phyloP scores from a whole-genome alignment of 37 sponge, comb jelly and placozoan species.

The Ephydatia muelleri region DNA sequence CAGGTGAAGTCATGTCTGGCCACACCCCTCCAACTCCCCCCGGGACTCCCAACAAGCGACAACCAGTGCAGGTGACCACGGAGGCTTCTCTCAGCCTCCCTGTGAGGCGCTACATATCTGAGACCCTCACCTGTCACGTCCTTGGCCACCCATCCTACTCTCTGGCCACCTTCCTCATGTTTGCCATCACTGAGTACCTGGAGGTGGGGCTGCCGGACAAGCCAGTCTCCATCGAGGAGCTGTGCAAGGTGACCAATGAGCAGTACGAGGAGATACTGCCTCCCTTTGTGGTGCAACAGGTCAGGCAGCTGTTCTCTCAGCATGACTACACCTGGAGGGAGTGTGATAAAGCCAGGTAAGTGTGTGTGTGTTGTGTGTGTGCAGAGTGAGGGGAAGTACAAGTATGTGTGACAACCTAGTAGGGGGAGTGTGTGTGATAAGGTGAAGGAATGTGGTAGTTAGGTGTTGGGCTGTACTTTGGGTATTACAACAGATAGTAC shows the following conservation, averaged over 20 bases:
- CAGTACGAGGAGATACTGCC: slow-evolving; percentile 52
- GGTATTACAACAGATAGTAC: no score
- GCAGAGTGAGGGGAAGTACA: background rate
- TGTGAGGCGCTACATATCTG: slow-evolving; percentile 76
- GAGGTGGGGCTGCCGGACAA: slow-evolving; percentile 37
- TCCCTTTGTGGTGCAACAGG: slow-evolving; percentile 55
- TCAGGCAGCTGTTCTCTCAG: slow-evolving; percentile 72
- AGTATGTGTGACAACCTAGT: background rate
- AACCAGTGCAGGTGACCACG: slow-evolving; percentile 55
- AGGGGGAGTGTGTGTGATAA: no score
- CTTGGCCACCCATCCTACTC: slow-evolving; percentile 80
- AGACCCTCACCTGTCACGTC: slow-evolving; percentile 69
- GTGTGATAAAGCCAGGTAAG: slow-evolving; percentile 70
- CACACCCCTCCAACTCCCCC: slow-evolving; percentile 45
- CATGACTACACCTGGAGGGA: slow-evolving; percentile 85
- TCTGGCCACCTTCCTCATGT: slow-evolving; percentile 65
- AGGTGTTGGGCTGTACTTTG: no score
- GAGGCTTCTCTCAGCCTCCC: slow-evolving; percentile 58
- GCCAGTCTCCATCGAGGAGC: slow-evolving; percentile 61
- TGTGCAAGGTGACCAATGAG: slow-evolving; percentile 79
- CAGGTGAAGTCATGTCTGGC: background rate
- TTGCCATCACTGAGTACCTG: slow-evolving; percentile 57
- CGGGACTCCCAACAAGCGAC: slow-evolving; percentile 37
- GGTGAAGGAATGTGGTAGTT: no score
- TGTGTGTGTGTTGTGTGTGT: background rate